These are phyloP conservation scores for Pterocles orientalis DNA, from an alignment of 2,113 vertebrate genomes.

Conservation along the genomic window DNA sequence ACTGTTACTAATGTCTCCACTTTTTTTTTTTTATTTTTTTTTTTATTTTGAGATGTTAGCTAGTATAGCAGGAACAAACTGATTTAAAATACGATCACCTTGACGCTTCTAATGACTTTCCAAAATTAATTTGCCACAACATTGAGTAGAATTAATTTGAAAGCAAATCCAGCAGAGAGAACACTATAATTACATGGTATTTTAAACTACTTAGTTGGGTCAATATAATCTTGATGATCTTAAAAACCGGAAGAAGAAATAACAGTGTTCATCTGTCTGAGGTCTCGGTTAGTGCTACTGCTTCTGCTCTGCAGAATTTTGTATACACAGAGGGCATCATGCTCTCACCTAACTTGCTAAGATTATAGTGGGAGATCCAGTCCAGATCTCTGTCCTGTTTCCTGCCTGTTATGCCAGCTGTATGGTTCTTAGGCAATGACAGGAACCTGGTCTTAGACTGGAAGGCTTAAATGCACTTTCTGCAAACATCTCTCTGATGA, in stretches of 20 bases:
- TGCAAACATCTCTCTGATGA: not conserved
- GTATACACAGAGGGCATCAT: fast-evolving
- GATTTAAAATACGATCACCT: not conserved
- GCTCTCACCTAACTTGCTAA: not conserved
- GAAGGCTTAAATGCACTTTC: not conserved
- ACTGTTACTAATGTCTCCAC: not conserved
- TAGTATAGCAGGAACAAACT: not conserved
- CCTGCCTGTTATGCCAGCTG: not conserved
- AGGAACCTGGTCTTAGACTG: not conserved
- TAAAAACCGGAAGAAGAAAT: slow-evolving; percentile 22
- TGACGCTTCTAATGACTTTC: slow-evolving; percentile 7
- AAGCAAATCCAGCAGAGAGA: slow-evolving; percentile 26
- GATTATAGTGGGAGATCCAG: not conserved
- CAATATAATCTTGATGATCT: slow-evolving; percentile 30
- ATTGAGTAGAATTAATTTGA: slow-evolving; percentile 40
- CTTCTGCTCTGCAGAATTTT: not conserved
- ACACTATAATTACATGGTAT: slow-evolving; percentile 17
- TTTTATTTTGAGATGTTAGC: not conserved
- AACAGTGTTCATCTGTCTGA: not conserved
- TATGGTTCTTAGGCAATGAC: not conserved
- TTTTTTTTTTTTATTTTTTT: not conserved
- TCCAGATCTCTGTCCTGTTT: not conserved
- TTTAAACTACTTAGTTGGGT: slow-evolving; percentile 27
- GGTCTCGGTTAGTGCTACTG: not conserved
- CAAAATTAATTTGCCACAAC: slow-evolving; percentile 55